These are phyloP conservation scores for Nylanderia fulva DNA, from an alignment of 1,140 invertebrate species.

Conservation along the genomic window DNA sequence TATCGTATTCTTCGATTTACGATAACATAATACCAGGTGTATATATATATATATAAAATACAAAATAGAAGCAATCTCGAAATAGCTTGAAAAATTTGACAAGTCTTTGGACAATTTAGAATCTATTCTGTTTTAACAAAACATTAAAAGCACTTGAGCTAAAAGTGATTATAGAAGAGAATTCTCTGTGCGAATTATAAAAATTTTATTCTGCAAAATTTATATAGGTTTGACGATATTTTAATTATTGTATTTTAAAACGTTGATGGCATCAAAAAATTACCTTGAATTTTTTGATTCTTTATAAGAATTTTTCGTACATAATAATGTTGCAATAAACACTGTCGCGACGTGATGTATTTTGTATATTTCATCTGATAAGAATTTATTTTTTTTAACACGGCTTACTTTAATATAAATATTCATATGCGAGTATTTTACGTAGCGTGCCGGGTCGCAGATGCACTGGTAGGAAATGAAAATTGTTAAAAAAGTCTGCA, in stretches of 20 bases:
- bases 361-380: background rate
- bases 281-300: background rate
- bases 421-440: conserved; percentile 61
- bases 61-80: background rate
- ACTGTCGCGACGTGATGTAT: background rate
- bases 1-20: background rate
- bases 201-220: background rate
- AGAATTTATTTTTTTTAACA: background rate
- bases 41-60: background rate
- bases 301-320: background rate
- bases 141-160: background rate
- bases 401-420: conserved; percentile 64
- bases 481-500: conserved; percentile 65
- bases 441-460: conserved; percentile 27
- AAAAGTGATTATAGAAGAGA: background rate
- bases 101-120: background rate
- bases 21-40: background rate
- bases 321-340: background rate
- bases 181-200: background rate
- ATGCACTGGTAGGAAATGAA: conserved; percentile 65
- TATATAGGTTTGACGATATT: background rate
- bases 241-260: conserved; percentile 18
- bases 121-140: background rate
- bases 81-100: background rate
- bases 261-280: background rate